Evolutionary conservation across 1,140 invertebrate species (phyloP), one percentile per base, ranked within the genome.

Genomic region (Platyscapa corneri): DNA sequence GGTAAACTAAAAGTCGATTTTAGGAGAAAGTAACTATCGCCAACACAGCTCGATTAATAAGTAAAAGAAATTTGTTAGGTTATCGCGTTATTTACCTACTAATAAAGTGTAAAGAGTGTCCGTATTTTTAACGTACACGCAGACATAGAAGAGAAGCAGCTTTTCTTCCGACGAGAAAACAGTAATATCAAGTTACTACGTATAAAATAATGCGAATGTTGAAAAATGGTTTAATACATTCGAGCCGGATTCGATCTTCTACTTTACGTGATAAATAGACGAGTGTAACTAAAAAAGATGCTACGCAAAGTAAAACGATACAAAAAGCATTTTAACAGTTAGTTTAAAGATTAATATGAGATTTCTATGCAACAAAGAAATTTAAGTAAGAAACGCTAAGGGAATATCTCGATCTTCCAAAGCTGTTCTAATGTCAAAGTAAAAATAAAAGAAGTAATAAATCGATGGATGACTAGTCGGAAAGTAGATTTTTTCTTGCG

Each of bases 191-290:
- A 56, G 79, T 81, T 85, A 85, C 78, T 81, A 76, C 23, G 32
- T 76, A 85, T 67, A 64, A 81, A 49, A 76, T 64, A 85, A 81
- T 75, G 78, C 78, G 56, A 85, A 79, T 60, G 70, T 56, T 86
- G 72, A 82, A 77, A 82, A 72, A 67, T 70, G 80, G 70, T 77
- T 86, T 34, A 70, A 42, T 46, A 42, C 37, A 80, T 80, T 78
- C 60, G 75, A 86, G 74, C 85, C 76, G 67, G 76, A 83, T 86
- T 86, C 81, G 80, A 86, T 78, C 80, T 86, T 86, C 65, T 81
- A 82, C 78, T 76, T 85, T 76, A 85, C 78, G 56, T 80, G 39
- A 85, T 74, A 74, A 67, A 72, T 74, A 85, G 77, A 80, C 83
- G 72, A 85, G 46, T 80, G n/a, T 85, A 85, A 80, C 53, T 80